Evolutionary conservation across 2,888 invertebrate genomes (phyloP).

Genomic region (Ectemnius lituratus): DNA sequence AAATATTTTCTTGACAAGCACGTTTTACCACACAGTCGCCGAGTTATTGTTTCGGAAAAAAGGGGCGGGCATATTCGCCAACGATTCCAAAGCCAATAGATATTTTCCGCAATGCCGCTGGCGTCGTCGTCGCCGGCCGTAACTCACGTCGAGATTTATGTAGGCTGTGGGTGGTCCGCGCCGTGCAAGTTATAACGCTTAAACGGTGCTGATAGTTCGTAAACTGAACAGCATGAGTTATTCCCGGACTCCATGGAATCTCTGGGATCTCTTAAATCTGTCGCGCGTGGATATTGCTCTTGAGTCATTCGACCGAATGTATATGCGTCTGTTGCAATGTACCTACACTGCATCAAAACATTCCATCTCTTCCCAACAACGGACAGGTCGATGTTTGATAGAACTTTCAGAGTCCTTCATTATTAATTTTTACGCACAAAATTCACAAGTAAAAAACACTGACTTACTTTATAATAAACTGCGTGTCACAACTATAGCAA

Average conservation of each 20-base stretch:
- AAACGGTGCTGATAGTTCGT: constrained; percentile 48
- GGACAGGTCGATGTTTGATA: too few relatives aligned
- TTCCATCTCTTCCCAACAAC: too few relatives aligned
- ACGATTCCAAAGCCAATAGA: constrained; percentile 5
- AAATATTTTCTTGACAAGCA: too few relatives aligned
- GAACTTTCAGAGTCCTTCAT: too few relatives aligned
- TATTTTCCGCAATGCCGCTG: constrained; percentile 17
- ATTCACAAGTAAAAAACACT: too few relatives aligned
- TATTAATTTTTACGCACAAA: too few relatives aligned
- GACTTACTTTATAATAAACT: too few relatives aligned
- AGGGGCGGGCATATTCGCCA: constrained; percentile 16
- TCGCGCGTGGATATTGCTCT: constrained; percentile 16
- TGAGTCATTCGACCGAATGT: constrained; percentile 23
- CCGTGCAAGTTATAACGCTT: constrained; percentile 46
- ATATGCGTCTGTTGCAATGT: background rate
- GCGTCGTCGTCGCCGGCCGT: constrained; percentile 9
- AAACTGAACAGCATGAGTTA: constrained; percentile 30
- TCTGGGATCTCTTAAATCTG: constrained; percentile 39
- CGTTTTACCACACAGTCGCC: too few relatives aligned
- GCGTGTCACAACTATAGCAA: too few relatives aligned
- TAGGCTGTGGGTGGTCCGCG: constrained; percentile 33
- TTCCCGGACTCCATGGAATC: constrained; percentile 35
- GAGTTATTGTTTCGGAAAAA: background rate
- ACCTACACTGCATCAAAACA: background rate
- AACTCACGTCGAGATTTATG: constrained; percentile 49